Percentiles rank a stretch among this genome's conserved stretches.
phyloP scores from a whole-genome alignment of 2,888 invertebrate genomes.

The Sabatieria punctata region DNA sequence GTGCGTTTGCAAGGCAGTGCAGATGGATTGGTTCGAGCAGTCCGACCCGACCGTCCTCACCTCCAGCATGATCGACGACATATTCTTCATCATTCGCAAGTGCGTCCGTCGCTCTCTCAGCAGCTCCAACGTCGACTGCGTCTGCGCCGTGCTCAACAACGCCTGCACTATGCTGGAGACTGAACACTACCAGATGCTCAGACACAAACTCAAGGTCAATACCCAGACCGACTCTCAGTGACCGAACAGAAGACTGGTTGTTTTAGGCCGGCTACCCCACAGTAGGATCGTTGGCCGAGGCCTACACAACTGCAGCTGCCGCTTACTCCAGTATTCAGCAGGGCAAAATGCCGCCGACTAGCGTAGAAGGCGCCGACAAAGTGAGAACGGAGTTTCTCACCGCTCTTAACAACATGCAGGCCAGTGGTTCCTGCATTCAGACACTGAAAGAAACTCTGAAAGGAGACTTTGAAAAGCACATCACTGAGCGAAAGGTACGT shows the following conservation, averaged over 20 bases:
- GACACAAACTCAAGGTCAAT: slow-evolving; percentile 47
- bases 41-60: slow-evolving; percentile 19
- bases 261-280: slow-evolving; percentile 22
- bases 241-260: not conserved
- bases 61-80: slow-evolving; percentile 69
- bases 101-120: slow-evolving; percentile 80
- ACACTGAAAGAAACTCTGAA: slow-evolving; percentile 49
- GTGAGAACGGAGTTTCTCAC: slow-evolving; percentile 41
- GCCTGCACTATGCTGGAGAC: slow-evolving; percentile 69
- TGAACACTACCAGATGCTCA: slow-evolving; percentile 55
- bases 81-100: slow-evolving; percentile 89
- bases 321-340: slow-evolving; percentile 16
- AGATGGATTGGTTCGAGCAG: slow-evolving; percentile 57
- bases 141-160: slow-evolving; percentile 78
- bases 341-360: not conserved
- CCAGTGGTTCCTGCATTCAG: slow-evolving; percentile 72
- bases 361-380: slow-evolving; percentile 6
- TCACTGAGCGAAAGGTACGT: slow-evolving; percentile 1
- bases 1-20: slow-evolving; percentile 74
- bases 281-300: slow-evolving; percentile 24
- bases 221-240: not conserved
- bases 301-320: slow-evolving; percentile 24
- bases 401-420: slow-evolving; percentile 73
- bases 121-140: slow-evolving; percentile 77
- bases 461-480: slow-evolving; percentile 16